Percentiles rank a stretch among this genome's conserved stretches.
Evolutionary conservation across 2,888 invertebrate species (phyloP).

Genomic region (Scaptodrosophila latifasciaeformis): DNA sequence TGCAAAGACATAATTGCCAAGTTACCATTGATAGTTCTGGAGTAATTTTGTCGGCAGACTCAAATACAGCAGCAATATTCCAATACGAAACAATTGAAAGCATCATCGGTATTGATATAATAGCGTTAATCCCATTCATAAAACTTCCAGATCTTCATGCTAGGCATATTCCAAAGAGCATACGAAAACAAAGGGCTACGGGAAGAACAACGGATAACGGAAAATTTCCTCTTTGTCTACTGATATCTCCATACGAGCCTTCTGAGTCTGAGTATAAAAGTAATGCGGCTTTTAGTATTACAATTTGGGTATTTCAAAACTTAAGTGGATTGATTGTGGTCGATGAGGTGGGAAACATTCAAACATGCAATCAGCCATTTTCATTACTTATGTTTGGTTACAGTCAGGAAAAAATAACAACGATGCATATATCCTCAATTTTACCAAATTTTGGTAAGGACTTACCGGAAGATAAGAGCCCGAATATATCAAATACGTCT

Average conservation of each 20-base stretch:
- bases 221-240: constrained; percentile 79
- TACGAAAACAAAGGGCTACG: constrained; percentile 80
- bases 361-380: constrained; percentile 82
- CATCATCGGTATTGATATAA: constrained; percentile 76
- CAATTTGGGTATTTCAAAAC: constrained; percentile 78
- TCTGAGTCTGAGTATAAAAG: constrained; percentile 24
- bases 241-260: constrained; percentile 73
- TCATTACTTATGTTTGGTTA: constrained; percentile 79
- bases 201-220: constrained; percentile 80
- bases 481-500: constrained; percentile 78
- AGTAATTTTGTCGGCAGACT: constrained; percentile 55
- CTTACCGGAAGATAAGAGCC: constrained; percentile 75
- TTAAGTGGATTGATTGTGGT: constrained; percentile 82
- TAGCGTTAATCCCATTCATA: constrained; percentile 77
- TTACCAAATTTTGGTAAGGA: constrained; percentile 81
- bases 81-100: constrained; percentile 77
- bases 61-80: constrained; percentile 77
- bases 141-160: constrained; percentile 74
- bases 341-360: constrained; percentile 79
- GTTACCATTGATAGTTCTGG: constrained; percentile 59
- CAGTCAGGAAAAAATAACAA: constrained; percentile 78
- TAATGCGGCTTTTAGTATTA: constrained; percentile 38
- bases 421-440: constrained; percentile 77
- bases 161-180: constrained; percentile 63
- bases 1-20: constrained; percentile 74